A percentile compares a stretch with the other conserved stretches of the same genome.
Evolutionary conservation across 2,888 invertebrate species (phyloP).

Genomic region (Erebia aethiops): DNA sequence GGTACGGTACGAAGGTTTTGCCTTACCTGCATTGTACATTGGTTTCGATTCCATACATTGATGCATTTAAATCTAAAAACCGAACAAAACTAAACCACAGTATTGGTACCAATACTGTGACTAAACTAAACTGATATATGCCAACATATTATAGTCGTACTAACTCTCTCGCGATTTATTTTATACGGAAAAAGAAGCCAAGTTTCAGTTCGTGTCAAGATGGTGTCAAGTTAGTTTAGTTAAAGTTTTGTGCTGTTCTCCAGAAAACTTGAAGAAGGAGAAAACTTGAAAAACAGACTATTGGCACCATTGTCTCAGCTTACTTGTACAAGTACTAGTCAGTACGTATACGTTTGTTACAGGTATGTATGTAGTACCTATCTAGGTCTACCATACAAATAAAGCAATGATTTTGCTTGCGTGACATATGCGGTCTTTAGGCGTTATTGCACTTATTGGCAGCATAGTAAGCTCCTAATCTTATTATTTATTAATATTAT

Average conservation of each 20-base stretch:
- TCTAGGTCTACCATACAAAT: no score
- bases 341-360: no score
- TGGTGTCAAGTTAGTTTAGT: background rate
- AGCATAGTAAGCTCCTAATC: no score
- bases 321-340: background rate
- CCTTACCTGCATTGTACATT: no score
- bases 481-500: no score
- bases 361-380: no score
- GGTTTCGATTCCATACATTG: no score
- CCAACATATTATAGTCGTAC: background rate
- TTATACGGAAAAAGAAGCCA: background rate
- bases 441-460: no score
- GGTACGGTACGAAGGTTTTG: background rate
- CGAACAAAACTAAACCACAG: background rate
- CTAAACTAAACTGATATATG: background rate
- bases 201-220: constrained; percentile 1
- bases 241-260: background rate
- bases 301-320: background rate
- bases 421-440: no score
- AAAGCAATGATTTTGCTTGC: no score
- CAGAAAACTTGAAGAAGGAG: background rate
- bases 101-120: no score
- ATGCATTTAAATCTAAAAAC: no score
- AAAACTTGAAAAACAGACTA: background rate
- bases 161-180: background rate